Base-by-base conservation (phyloP, 2,888 invertebrate genomes). In the Hipparchia sbordonii region DNA sequence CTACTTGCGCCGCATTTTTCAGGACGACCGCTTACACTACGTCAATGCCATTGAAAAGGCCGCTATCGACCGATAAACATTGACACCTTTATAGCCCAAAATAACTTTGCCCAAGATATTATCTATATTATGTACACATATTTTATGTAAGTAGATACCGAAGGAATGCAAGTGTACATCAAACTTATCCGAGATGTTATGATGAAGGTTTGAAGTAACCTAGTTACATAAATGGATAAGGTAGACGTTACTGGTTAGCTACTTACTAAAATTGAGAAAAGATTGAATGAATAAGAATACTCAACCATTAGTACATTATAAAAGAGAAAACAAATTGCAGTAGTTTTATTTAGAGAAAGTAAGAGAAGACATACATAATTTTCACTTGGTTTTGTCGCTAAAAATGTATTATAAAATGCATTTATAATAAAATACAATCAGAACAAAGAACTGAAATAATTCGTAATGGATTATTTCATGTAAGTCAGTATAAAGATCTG, bases 1-100 rank as follows among this genome's bases (percentile, higher is more conserved):
- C 89, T 89, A 88, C 91, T 91, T 88, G 89, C 85, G 86, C 85
- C 87, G 88, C 89, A 89, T 92, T 91, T 92, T 92, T 90, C 88
- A 87, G 85, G 85, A 89, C 87, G 87, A 87, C 86, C 85, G 88
- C 86, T 87, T 87, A 84, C 84, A 84, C 85, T 81, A 82, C 87
- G 85, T 86, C 91, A 90, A 89, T 92, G 90, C 88, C 90, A 85
- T 84, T 84, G 83, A 79, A 80, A 82, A 84, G 83, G 79, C 84
- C 84, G 81, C 83, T 84, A 82, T 85, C 88, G 89, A 88, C 89
- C 88, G 88, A 90, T 85, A 90, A 89, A 92, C 92, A 92, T 91
- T 91, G 92, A 92, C 92, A 91, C 87, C 88, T 88, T 84, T 89
- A 89, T 88, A 88, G 88, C 84, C 89, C 87, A 85, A 89, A 84